Evolutionary conservation across 2,797 vertebrate genomes (phyloP).

Genomic region (Labroides dimidiatus): DNA sequence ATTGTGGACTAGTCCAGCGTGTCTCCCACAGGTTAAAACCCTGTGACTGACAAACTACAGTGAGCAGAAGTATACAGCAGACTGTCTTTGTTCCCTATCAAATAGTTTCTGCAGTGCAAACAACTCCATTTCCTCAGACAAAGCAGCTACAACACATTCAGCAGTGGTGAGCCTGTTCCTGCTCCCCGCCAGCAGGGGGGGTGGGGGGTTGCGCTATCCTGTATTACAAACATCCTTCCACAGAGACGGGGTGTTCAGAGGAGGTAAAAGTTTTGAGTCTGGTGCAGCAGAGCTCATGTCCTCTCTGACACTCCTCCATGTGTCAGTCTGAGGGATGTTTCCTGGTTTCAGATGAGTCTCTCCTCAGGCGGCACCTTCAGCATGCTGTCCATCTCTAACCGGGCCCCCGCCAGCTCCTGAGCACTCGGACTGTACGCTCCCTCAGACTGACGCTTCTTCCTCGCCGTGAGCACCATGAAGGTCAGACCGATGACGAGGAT

Average conservation of each 20-base stretch:
- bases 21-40: background rate
- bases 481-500: constrained; percentile 86
- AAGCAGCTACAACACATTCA: background rate
- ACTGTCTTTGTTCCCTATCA: background rate
- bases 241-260: background rate
- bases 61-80: background rate
- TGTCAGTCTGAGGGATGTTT: background rate
- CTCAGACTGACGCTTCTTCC: constrained; percentile 94
- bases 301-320: background rate
- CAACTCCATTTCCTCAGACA: constrained; percentile 1
- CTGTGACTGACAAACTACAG: constrained; percentile 12
- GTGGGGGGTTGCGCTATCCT: background rate
- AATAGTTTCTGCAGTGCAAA: constrained; percentile 1
- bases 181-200: constrained; percentile 29
- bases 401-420: constrained; percentile 95
- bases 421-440: constrained; percentile 95
- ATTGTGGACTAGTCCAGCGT: background rate
- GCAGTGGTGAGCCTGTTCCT: constrained; percentile 26
- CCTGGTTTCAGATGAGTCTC: constrained; percentile 88
- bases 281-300: constrained; percentile 22
- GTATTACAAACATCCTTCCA: background rate
- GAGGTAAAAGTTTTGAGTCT: background rate
- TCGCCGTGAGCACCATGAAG: constrained; percentile 91
- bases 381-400: constrained; percentile 97
- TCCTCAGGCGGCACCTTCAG: constrained; percentile 96